Conservation (phyloP, 2,797 vertebrate species). For the Anomalospiza imberbis region DNA sequence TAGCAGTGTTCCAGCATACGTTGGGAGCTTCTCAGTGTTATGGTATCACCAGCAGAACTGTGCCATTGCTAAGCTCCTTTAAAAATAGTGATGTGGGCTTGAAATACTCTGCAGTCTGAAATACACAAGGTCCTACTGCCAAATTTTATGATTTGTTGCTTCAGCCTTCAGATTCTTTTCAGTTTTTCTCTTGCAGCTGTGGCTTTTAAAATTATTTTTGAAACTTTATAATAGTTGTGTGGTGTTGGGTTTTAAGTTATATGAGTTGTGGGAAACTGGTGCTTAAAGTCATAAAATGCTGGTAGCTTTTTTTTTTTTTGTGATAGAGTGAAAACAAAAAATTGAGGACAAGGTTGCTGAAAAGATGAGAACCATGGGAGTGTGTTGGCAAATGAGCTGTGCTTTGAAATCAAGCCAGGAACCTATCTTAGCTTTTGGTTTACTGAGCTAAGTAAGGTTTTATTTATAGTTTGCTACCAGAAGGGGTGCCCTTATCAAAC, state of each 20-base stretch:
- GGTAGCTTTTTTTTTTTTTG: not conserved
- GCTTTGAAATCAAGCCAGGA: not conserved
- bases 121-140: not conserved
- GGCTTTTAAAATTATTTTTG: not conserved
- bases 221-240: not conserved
- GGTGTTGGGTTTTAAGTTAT: not conserved
- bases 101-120: not conserved
- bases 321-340: not conserved
- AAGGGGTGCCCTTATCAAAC: not conserved
- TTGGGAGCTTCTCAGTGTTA: not conserved
- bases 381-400: not conserved
- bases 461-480: not conserved
- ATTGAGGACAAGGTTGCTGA: not conserved
- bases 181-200: not conserved
- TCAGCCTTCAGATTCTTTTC: not conserved
- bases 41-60: fast-evolving
- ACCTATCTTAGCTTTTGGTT: not conserved
- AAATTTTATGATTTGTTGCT: not conserved
- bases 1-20: not conserved
- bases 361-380: not conserved
- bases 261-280: not conserved
- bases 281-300: not conserved
- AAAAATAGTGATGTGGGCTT: not conserved
- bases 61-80: not conserved
- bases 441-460: not conserved